Percentiles rank a stretch among this genome's conserved stretches.
Evolutionary conservation across 2,113 vertebrate genomes (phyloP).

Genomic region (Plecotus auritus): DNA sequence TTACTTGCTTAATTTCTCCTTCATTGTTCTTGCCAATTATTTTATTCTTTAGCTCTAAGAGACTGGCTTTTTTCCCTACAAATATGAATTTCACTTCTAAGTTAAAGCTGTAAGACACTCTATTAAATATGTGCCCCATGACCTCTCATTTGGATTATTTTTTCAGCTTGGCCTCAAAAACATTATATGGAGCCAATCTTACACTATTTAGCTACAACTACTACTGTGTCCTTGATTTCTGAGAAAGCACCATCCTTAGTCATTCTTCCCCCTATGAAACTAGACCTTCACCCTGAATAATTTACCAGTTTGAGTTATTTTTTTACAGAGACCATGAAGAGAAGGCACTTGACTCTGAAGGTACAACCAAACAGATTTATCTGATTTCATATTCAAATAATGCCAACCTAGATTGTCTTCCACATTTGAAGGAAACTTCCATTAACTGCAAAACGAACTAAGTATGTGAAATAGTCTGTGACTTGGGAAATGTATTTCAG

Average conservation of each 20-base stretch:
- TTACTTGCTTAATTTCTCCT: conserved; percentile 28
- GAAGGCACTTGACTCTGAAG: conserved; percentile 15
- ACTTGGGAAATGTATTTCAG: conserved; percentile 25
- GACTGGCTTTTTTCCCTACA: conserved; percentile 15
- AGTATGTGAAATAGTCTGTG: conserved; percentile 20
- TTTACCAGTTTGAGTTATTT: not conserved
- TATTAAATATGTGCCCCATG: conserved; percentile 29
- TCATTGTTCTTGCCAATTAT: conserved; percentile 23
- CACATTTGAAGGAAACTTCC: conserved; percentile 31
- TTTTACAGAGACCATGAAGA: not conserved
- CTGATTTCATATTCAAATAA: conserved; percentile 36
- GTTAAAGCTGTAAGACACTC: conserved; percentile 26
- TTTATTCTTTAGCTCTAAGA: conserved; percentile 36
- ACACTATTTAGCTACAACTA: conserved; percentile 20
- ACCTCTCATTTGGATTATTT: conserved; percentile 47
- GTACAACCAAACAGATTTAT: conserved; percentile 2
- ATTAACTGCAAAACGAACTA: conserved; percentile 24
- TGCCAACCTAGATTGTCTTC: conserved; percentile 7
- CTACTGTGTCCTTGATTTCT: conserved; percentile 14
- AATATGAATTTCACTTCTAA: conserved; percentile 53
- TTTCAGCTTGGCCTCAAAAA: conserved; percentile 46
- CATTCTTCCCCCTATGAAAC: conserved; percentile 7
- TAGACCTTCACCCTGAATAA: conserved; percentile 6
- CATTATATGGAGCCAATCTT: conserved; percentile 9
- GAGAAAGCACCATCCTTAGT: not conserved